Evolutionary conservation across 2,797 vertebrate genomes (phyloP).

Genomic region (Sebastes kiyomatsui): DNA sequence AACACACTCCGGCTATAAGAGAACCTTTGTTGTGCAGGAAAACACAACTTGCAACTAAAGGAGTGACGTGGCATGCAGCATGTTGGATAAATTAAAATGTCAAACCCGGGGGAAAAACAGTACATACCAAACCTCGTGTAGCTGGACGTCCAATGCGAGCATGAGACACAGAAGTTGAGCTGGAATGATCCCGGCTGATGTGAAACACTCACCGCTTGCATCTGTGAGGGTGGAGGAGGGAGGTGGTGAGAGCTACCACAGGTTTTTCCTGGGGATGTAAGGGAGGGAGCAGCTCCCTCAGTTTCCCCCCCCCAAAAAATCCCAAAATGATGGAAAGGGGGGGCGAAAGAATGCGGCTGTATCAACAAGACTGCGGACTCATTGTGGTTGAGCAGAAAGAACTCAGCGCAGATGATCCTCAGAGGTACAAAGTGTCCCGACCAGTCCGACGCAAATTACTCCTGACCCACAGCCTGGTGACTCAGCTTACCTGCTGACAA

Average conservation of each 20-base stretch:
- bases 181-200: constrained; percentile 48
- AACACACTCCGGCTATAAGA: neutral
- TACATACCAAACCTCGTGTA: constrained; percentile 51
- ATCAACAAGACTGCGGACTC: constrained; percentile 42
- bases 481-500: constrained; percentile 1
- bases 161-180: constrained; percentile 25
- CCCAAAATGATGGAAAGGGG: constrained; percentile 7
- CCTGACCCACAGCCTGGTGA: constrained; percentile 6
- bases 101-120: neutral
- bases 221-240: constrained; percentile 48
- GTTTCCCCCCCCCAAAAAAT: constrained; percentile 3
- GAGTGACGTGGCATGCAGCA: constrained; percentile 5
- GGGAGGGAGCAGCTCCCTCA: constrained; percentile 36
- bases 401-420: neutral
- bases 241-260: constrained; percentile 28
- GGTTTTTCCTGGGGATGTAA: constrained; percentile 44
- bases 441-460: neutral
- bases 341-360: constrained; percentile 57
- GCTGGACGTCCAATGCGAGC: constrained; percentile 14
- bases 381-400: constrained; percentile 13
- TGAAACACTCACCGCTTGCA: constrained; percentile 42
- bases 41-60: neutral
- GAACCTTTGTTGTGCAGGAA: neutral
- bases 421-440: constrained; percentile 10
- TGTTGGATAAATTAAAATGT: constrained; percentile 1